Evolutionary conservation across 64 coral and sea anemone species (phyloP), one percentile per base, ranked within the genome.

Genomic region (Pocillopora damicornis): DNA sequence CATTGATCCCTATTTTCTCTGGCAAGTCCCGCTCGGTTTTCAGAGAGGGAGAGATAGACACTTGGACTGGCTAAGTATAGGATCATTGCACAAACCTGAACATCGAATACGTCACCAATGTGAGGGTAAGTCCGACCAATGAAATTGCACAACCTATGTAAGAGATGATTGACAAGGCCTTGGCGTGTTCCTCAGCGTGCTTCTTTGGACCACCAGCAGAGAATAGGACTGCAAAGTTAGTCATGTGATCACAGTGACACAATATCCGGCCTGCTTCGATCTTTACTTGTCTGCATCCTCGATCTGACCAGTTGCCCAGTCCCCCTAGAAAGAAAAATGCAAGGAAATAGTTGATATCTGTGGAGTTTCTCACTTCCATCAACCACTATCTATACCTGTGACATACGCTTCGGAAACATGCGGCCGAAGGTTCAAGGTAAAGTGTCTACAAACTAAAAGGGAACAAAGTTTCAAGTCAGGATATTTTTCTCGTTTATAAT

Each of bases 171-270:
- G 87, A 89, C 68, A 96, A 75, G 4, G 89, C 87, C 59, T 61
- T 17, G 75, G 81, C 73, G 17, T 89, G 90, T 23, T 35, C 5
- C 35, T 69, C 26, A 9, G 63, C 22, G 42, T 59, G 59, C 14
- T 37, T 73, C 60, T 45, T 77, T n/a, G 87, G 60, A 61, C 82
- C 91, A n/a, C 79, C 57, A 11, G 94, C 85, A 65, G 94, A 89
- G 80, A 96, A 96, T 2, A 96, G 22, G 13, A 96, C 91, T 2
- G 94, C 94, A 90, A 96, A 96, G 81, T 90, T 96, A 5, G 94
- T 95, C 94, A 95, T 89, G 81, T 95, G 94, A 89, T 95, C 73
- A 88, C 94, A 92, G 35, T 84, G 81, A 38, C 94, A 96, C 60
- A 60, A 62, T 45, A 86, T 68, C 23, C 79, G 81, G 35, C 76